Evolutionary conservation across 2,888 invertebrate species (phyloP).

Genomic region (Drosophila nr. fundita): DNA sequence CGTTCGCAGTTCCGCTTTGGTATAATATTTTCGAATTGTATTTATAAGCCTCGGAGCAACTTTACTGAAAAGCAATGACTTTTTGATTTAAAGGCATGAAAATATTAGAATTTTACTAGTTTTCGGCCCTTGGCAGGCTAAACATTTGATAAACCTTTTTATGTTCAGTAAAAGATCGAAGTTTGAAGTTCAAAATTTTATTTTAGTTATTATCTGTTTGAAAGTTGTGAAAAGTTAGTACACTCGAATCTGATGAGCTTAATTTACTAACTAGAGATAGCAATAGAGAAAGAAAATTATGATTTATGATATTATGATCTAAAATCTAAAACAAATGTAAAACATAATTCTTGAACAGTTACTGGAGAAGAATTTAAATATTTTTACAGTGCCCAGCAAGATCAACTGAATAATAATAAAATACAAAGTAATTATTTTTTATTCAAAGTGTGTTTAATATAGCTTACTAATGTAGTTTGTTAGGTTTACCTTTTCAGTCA

Average conservation of each 20-base stretch:
- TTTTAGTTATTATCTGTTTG: neutral
- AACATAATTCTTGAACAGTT: neutral
- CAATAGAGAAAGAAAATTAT: neutral
- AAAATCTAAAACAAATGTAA: too few relatives aligned
- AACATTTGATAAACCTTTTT: neutral
- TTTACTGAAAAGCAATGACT: neutral
- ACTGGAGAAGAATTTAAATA: neutral
- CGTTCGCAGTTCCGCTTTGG: neutral
- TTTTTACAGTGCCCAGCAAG: neutral
- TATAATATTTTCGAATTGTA: neutral
- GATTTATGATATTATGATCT: neutral
- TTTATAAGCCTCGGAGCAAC: neutral
- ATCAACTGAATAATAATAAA: neutral
- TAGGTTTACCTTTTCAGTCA: neutral
- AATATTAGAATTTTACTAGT: neutral
- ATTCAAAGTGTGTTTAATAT: neutral
- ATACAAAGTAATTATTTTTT: neutral
- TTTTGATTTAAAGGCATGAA: neutral
- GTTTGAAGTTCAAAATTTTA: accelerated
- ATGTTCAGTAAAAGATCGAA: neutral
- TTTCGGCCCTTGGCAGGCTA: neutral
- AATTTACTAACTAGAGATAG: neutral
- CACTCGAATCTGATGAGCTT: neutral
- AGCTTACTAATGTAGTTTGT: neutral
- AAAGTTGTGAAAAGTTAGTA: neutral